Evolutionary conservation across 2,888 invertebrate species (phyloP), one percentile per base, ranked within the genome.

Genomic region (Hydrotaea diabolus): DNA sequence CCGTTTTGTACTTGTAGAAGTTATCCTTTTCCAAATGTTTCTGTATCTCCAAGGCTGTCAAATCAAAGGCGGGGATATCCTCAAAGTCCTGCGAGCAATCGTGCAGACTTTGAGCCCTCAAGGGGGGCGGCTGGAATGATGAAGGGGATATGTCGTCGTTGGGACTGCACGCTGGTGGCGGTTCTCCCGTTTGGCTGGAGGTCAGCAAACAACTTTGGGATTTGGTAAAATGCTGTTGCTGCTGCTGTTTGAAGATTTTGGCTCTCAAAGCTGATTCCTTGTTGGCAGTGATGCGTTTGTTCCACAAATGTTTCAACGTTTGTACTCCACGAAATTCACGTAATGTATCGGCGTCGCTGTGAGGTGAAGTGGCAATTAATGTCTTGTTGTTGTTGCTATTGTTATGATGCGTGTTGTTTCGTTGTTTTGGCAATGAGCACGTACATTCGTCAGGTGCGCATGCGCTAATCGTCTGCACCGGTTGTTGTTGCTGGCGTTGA

Each of bases 1-100:
- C 92, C 80, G 91, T 92, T 89, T 92, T 92, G 86, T 92, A 92
- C 86, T 92, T 92, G 83, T 92, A 91, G 85, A 92, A 92, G 82
- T 92, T 92, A 85, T 92, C 92, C 83, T 89, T 91, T 77, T 90
- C 88, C 4, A 87, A 88, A 66, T 89, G 90, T 78, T 84, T 83
- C 39, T 82, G 82, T 39, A 77, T 74, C 19, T 66, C 53, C 36
- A 87, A 31, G 21, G 87, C 87, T 8, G 69, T 39, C 57, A 80
- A 62, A 23, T 55, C 69, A n/a, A 78, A 55, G 31, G 31, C 7
- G 19, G 71, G 23, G 17, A 69, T 78, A 19, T 77, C 76, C 7
- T 49, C 21, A 1, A 82, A 85, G 9, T 87, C 31, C 36, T 80
- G 84, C 2, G 87, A 89, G 87, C 89, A 91, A 80, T 92, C 90